These are phyloP conservation scores for Chlorodrepanis virens DNA, from an alignment of 2,113 vertebrate species.

Conservation along the genomic window DNA sequence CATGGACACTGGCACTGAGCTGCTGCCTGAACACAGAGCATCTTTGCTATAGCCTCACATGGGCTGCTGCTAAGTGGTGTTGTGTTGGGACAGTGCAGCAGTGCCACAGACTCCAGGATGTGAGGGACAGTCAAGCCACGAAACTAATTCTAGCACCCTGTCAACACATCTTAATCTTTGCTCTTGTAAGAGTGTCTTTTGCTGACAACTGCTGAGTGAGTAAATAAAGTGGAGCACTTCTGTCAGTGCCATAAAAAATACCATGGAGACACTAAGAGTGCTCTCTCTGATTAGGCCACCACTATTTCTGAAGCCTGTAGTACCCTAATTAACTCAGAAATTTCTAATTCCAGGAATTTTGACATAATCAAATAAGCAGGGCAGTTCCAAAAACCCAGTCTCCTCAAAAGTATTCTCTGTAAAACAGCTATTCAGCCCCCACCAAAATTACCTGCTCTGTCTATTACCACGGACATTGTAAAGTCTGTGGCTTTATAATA, in stretches of 20 bases:
- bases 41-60: fast-evolving
- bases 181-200: background rate
- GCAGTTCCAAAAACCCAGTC: background rate
- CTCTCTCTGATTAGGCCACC: background rate
- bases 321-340: background rate
- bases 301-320: background rate
- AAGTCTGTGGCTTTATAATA: background rate
- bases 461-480: background rate
- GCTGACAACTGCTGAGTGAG: background rate
- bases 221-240: background rate
- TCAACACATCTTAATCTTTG: conserved; percentile 1
- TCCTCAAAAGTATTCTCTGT: background rate
- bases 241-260: background rate
- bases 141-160: background rate
- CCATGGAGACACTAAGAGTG: background rate
- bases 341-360: background rate
- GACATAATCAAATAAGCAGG: background rate
- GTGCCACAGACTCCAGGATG: background rate
- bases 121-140: background rate
- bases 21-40: background rate
- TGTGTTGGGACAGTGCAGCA: background rate
- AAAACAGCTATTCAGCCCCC: background rate
- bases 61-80: background rate
- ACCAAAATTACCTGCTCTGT: background rate
- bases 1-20: fast-evolving